Evolutionary conservation across 2,888 invertebrate genomes (phyloP).

Genomic region (Scaeva pyrastri): DNA sequence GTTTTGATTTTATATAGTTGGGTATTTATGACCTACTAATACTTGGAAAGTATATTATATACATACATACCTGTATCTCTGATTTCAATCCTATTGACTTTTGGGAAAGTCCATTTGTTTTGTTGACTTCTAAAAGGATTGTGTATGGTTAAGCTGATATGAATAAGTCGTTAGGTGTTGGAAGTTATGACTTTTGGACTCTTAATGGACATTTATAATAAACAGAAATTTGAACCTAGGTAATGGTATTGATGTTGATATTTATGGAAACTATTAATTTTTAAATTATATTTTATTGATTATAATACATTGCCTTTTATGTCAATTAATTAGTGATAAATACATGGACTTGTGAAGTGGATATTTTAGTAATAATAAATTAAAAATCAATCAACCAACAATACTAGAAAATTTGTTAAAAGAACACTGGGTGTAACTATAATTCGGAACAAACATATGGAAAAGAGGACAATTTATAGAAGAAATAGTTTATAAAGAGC

Average conservation of each 20-base stretch:
- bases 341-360: no score
- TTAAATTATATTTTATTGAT: neutral
- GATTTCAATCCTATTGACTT: conserved; percentile 71
- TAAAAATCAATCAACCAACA: no score
- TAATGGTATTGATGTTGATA: neutral
- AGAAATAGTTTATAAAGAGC: no score
- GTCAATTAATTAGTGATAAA: no score
- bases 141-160: conserved; percentile 34
- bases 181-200: conserved; percentile 51
- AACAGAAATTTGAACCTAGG: neutral
- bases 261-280: neutral
- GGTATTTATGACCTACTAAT: conserved; percentile 50
- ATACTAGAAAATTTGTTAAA: no score
- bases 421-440: no score
- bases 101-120: conserved; percentile 53
- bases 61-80: no score
- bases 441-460: no score
- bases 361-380: no score
- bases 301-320: neutral
- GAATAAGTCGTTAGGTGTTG: conserved; percentile 35
- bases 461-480: no score
- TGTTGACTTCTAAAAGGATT: conserved; percentile 37
- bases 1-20: conserved; percentile 31
- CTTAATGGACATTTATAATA: conserved; percentile 10
- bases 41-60: conserved; percentile 63